A percentile compares a stretch with the other conserved stretches of the same genome.
These are phyloP conservation scores for Ephestia elutella DNA, from an alignment of 1,140 invertebrate species.

Conservation along the genomic window DNA sequence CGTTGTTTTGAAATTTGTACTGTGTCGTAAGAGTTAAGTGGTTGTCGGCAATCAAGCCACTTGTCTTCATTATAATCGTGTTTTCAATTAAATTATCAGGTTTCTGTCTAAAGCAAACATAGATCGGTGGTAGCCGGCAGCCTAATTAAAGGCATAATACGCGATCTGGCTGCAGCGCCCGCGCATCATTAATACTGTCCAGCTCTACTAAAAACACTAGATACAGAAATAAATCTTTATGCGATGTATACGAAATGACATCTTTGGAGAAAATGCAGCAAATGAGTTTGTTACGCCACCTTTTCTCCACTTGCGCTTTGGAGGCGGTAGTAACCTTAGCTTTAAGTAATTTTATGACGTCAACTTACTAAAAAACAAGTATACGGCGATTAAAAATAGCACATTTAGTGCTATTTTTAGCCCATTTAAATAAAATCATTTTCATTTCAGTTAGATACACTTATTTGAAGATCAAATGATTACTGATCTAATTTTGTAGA, in stretches of 20 bases:
- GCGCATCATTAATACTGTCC: conserved; percentile 34
- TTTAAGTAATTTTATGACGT: too few relatives aligned
- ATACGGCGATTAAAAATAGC: too few relatives aligned
- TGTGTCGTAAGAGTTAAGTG: not conserved
- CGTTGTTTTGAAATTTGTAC: not conserved
- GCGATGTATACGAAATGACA: not conserved
- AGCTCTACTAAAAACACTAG: conserved; percentile 25
- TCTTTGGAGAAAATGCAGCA: too few relatives aligned
- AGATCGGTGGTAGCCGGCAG: not conserved
- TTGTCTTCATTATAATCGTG: conserved; percentile 27
- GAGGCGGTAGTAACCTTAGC: too few relatives aligned
- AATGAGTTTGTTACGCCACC: too few relatives aligned
- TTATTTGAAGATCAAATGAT: too few relatives aligned
- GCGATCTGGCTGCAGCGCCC: not conserved
- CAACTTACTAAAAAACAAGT: too few relatives aligned
- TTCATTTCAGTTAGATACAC: too few relatives aligned
- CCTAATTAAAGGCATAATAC: not conserved
- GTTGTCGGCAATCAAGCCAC: conserved; percentile 17
- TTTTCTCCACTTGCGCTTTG: too few relatives aligned
- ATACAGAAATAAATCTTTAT: conserved; percentile 8
- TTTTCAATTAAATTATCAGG: conserved; percentile 21
- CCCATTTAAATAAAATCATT: too few relatives aligned
- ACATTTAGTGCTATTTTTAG: too few relatives aligned
- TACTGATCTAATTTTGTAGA: too few relatives aligned
- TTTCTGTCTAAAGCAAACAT: not conserved